These are phyloP conservation scores for Meloidogyne floridensis DNA, from an alignment of 1,140 invertebrate genomes.

Conservation along the genomic window DNA sequence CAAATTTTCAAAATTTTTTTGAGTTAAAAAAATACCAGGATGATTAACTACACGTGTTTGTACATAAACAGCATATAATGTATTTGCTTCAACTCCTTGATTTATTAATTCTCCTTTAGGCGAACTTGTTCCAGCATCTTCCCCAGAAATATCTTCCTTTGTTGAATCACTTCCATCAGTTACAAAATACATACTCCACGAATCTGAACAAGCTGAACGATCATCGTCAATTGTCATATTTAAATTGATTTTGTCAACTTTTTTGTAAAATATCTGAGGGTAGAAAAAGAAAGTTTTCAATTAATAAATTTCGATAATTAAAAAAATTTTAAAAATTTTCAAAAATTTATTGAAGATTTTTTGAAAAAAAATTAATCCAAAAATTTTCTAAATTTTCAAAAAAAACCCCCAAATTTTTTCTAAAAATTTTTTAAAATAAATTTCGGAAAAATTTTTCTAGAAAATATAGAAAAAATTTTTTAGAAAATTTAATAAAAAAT, in stretches of 20 bases:
- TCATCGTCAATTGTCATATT: slow-evolving; percentile 64
- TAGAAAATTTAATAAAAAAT: not conserved
- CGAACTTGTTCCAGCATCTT: slow-evolving; percentile 14
- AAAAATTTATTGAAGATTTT: too few relatives aligned
- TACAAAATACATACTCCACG: slow-evolving; percentile 60
- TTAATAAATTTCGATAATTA: not conserved
- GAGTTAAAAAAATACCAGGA: slow-evolving; percentile 29
- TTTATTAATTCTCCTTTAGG: slow-evolving; percentile 35
- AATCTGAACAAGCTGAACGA: slow-evolving; percentile 60
- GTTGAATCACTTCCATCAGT: slow-evolving; percentile 40
- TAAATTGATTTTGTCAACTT: slow-evolving; percentile 42
- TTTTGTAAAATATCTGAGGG: slow-evolving; percentile 62
- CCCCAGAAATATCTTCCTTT: slow-evolving; percentile 7
- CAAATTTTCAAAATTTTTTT: not conserved
- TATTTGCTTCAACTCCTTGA: slow-evolving; percentile 53
- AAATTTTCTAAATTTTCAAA: too few relatives aligned
- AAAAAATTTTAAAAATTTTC: not conserved
- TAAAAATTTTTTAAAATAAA: too few relatives aligned
- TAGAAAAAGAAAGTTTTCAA: too few relatives aligned
- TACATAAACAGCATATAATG: slow-evolving; percentile 63
- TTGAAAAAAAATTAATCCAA: too few relatives aligned
- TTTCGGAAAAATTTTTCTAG: too few relatives aligned
- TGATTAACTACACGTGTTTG: slow-evolving; percentile 61
- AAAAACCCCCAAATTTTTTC: too few relatives aligned
- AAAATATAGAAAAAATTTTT: too few relatives aligned